Conservation (phyloP, 2,113 vertebrate species). For the Stegostoma tigrinum region DNA sequence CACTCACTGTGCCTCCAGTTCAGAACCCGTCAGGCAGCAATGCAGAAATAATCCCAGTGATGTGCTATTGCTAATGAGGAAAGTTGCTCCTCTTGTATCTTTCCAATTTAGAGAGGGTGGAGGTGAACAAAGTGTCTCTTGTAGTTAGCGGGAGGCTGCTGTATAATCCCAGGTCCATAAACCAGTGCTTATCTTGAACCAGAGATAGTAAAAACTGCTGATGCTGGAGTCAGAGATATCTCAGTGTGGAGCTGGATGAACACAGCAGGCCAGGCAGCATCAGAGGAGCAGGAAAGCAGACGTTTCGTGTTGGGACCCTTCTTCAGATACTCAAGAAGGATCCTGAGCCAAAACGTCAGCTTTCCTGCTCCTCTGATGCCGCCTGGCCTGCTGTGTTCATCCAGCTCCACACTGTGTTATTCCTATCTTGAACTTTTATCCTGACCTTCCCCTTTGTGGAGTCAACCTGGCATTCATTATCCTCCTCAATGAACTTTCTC, state of each 20-base stretch:
- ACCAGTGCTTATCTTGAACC: not conserved
- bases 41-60: not conserved
- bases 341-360: no score
- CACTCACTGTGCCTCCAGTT: not conserved
- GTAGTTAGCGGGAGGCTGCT: not conserved
- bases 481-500: not conserved
- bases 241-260: no score
- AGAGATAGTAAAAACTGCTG: no score
- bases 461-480: not conserved
- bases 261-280: no score
- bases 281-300: no score
- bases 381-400: no score
- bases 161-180: not conserved
- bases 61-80: not conserved
- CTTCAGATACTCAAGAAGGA: no score
- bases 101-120: not conserved
- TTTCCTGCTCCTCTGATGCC: no score
- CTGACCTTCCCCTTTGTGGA: not conserved
- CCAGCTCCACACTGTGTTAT: no score
- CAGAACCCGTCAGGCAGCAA: not conserved
- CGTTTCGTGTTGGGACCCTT: no score
- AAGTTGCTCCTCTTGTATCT: not conserved
- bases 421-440: not conserved
- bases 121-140: not conserved
- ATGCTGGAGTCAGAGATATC: no score